A percentile compares a stretch with the other conserved stretches of the same genome.
phyloP scores from a whole-genome alignment of 2,888 invertebrate species.

The Tortrix viridana region DNA sequence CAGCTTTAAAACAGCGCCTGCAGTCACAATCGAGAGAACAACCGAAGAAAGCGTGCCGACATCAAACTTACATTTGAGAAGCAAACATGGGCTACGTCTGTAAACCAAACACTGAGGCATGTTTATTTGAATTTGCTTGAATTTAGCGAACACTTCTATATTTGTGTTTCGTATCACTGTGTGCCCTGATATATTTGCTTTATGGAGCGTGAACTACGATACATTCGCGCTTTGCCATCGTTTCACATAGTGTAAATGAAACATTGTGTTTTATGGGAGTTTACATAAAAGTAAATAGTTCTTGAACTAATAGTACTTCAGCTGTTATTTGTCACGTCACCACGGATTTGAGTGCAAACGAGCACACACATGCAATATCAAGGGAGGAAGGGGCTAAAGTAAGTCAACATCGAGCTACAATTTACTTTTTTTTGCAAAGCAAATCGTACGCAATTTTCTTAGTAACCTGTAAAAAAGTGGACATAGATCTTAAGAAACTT shows the following conservation, averaged over 20 bases:
- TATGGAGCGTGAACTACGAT: slow-evolving; percentile 66
- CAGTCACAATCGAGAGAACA: slow-evolving; percentile 31
- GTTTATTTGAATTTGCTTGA: slow-evolving; percentile 56
- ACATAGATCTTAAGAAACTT: too few species aligned
- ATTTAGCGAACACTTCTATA: slow-evolving; percentile 52
- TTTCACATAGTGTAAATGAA: slow-evolving; percentile 35
- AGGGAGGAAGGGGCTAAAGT: too few species aligned
- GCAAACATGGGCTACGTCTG: slow-evolving; percentile 52
- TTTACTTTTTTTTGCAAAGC: too few species aligned
- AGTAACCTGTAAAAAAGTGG: too few species aligned
- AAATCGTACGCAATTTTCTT: too few species aligned
- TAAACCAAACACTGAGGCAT: slow-evolving; percentile 52
- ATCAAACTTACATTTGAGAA: slow-evolving; percentile 55
- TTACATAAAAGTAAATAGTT: neutral
- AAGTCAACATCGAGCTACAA: too few species aligned
- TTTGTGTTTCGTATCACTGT: slow-evolving; percentile 54
- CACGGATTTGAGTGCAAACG: too few species aligned
- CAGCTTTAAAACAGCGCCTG: slow-evolving; percentile 2
- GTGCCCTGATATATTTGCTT: slow-evolving; percentile 55
- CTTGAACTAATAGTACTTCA: neutral
- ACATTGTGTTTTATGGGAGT: slow-evolving; percentile 4
- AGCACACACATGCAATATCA: too few species aligned
- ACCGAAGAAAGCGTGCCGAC: slow-evolving; percentile 45
- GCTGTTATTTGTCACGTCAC: too few species aligned
- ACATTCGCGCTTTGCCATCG: slow-evolving; percentile 56